Percentiles rank a stretch among this genome's conserved stretches.
Evolutionary conservation across 2,113 vertebrate species (phyloP).

Genomic region (Syngnathus scovelli): DNA sequence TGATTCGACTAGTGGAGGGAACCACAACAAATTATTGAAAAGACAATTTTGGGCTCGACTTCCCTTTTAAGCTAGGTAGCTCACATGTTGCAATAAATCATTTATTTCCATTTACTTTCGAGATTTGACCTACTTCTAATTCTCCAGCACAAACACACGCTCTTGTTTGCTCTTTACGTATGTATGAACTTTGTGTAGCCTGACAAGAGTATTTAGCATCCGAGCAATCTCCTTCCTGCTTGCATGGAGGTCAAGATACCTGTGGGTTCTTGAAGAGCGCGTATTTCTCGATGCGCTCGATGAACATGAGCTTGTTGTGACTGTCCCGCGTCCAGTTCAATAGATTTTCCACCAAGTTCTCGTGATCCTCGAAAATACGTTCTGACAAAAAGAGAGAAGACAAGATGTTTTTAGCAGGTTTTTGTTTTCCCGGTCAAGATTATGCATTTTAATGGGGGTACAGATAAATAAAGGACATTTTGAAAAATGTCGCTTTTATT

Average conservation of each 20-base stretch:
- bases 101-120: slow-evolving; percentile 56
- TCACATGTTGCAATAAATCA: slow-evolving; percentile 46
- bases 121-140: slow-evolving; percentile 60
- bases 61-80: slow-evolving; percentile 1
- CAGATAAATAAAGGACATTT: too few relatives aligned
- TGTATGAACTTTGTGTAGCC: slow-evolving; percentile 38
- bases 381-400: slow-evolving; percentile 69
- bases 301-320: slow-evolving; percentile 96
- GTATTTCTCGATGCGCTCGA: slow-evolving; percentile 95
- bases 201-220: not conserved
- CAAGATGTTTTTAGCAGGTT: not conserved
- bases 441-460: not conserved
- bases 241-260: slow-evolving; percentile 59
- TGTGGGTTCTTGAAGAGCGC: slow-evolving; percentile 98
- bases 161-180: slow-evolving; percentile 21
- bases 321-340: slow-evolving; percentile 98
- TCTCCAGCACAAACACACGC: slow-evolving; percentile 38
- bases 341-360: slow-evolving; percentile 97
- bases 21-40: too few relatives aligned
- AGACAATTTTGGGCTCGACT: too few relatives aligned
- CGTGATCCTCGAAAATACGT: slow-evolving; percentile 96
- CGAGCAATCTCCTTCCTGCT: not conserved
- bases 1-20: too few relatives aligned
- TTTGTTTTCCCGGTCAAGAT: not conserved
- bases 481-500: too few relatives aligned